phyloP scores from a whole-genome alignment of 2,797 vertebrate genomes.

The Coreius guichenoti region DNA sequence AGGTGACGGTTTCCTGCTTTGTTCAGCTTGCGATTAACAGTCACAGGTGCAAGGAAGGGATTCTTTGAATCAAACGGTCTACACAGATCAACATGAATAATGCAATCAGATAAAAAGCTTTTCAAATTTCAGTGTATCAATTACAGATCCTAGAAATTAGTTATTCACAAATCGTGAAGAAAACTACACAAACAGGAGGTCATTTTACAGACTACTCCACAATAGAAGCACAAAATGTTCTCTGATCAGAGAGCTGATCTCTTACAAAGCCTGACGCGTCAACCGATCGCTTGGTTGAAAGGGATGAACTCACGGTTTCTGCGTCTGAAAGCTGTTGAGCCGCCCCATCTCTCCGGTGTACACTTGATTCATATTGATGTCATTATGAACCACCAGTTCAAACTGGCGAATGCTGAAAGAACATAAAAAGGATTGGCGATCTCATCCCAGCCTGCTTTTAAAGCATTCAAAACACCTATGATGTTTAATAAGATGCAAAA shows the following conservation, averaged over 20 bases:
- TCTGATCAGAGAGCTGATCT: background rate
- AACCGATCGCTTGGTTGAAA: background rate
- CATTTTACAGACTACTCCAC: background rate
- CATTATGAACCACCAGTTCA: constrained; percentile 79
- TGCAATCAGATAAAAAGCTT: background rate
- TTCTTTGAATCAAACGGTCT: constrained; percentile 89
- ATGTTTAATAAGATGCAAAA: constrained; percentile 47
- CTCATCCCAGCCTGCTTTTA: constrained; percentile 29
- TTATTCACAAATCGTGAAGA: background rate
- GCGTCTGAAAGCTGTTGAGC: constrained; percentile 84
- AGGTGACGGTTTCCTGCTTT: constrained; percentile 80
- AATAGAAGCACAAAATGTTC: background rate
- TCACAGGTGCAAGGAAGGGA: constrained; percentile 82
- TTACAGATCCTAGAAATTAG: background rate
- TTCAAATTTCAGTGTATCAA: background rate
- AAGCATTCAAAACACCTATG: constrained; percentile 38
- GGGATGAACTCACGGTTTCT: constrained; percentile 83
- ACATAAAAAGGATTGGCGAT: constrained; percentile 26
- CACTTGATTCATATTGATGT: constrained; percentile 77
- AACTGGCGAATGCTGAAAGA: constrained; percentile 84
- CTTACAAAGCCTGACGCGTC: background rate
- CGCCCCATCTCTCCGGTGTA: constrained; percentile 85
- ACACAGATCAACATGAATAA: background rate
- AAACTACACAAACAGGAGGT: background rate
- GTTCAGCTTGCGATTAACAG: constrained; percentile 83